Percentiles rank a stretch among this genome's conserved stretches.
Conservation (phyloP, 2,113 vertebrate species). For the Albula goreensis region DNA sequence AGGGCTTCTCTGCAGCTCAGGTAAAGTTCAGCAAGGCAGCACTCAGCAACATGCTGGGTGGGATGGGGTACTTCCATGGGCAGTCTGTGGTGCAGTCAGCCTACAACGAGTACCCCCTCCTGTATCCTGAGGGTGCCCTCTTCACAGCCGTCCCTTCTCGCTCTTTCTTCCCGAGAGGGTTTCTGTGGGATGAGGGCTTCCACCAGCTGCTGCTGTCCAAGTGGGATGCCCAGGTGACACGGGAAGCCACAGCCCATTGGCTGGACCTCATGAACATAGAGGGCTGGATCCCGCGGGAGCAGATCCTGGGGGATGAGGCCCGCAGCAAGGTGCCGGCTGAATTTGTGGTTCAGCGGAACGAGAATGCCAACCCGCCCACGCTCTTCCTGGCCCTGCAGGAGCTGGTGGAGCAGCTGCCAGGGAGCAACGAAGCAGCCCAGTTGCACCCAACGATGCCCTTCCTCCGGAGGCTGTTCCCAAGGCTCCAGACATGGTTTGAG, state of each 20-base stretch:
- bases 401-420: slow-evolving; percentile 61
- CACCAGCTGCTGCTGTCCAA: slow-evolving; percentile 86
- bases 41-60: slow-evolving; percentile 87
- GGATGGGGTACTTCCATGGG: slow-evolving; percentile 90
- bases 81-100: slow-evolving; percentile 78
- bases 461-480: slow-evolving; percentile 78
- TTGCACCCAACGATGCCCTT: slow-evolving; percentile 62
- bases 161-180: slow-evolving; percentile 93
- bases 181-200: slow-evolving; percentile 97
- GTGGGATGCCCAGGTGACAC: slow-evolving; percentile 81
- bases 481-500: slow-evolving; percentile 83
- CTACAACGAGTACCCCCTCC: slow-evolving; percentile 64
- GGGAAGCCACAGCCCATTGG: slow-evolving; percentile 85
- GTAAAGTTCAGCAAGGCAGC: slow-evolving; percentile 79
- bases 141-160: slow-evolving; percentile 90
- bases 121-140: slow-evolving; percentile 69
- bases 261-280: slow-evolving; percentile 88
- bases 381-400: slow-evolving; percentile 76
- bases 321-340: slow-evolving; percentile 85
- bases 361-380: slow-evolving; percentile 83
- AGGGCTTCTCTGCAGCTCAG: slow-evolving; percentile 68
- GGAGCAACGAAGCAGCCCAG: slow-evolving; percentile 17
- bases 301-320: slow-evolving; percentile 89
- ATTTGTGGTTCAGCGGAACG: slow-evolving; percentile 80
- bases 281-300: slow-evolving; percentile 95